A percentile compares a stretch with the other conserved stretches of the same genome.
Evolutionary conservation across 2,888 invertebrate genomes (phyloP).

Genomic region (Apeira syringaria): DNA sequence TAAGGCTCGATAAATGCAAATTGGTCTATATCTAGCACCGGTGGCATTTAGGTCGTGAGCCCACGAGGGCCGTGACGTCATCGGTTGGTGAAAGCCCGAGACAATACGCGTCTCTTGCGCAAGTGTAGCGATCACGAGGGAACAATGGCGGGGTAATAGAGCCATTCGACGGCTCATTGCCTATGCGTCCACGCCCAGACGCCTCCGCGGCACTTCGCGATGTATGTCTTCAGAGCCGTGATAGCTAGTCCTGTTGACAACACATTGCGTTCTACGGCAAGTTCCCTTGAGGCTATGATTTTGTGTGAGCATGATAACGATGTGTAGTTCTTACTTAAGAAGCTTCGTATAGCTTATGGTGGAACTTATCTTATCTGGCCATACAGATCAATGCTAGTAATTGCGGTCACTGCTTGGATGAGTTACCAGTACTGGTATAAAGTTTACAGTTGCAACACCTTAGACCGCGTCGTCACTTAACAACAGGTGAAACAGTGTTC

Average conservation of each 20-base stretch:
- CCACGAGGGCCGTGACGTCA: conserved; percentile 68
- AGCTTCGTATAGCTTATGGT: too few relatives aligned
- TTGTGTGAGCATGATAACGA: too few relatives aligned
- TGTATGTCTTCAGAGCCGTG: conserved; percentile 58
- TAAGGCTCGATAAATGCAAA: conserved; percentile 65
- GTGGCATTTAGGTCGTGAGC: conserved; percentile 67
- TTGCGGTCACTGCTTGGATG: too few relatives aligned
- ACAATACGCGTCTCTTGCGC: conserved; percentile 80
- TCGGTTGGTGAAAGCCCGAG: conserved; percentile 69
- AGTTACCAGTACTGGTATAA: too few relatives aligned
- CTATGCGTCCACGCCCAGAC: conserved; percentile 81
- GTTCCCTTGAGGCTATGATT: too few relatives aligned
- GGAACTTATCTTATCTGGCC: too few relatives aligned
- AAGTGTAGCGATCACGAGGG: conserved; percentile 64
- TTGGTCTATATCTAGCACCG: conserved; percentile 64
- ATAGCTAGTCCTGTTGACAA: conserved; percentile 37
- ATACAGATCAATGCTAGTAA: too few relatives aligned
- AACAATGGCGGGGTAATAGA: conserved; percentile 81
- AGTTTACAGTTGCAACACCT: too few relatives aligned
- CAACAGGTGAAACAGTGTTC: too few relatives aligned
- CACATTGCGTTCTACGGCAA: background rate
- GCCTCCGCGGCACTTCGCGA: conserved; percentile 61
- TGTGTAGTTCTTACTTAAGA: too few relatives aligned
- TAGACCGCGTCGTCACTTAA: too few relatives aligned
- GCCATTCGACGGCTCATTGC: conserved; percentile 81